These are phyloP conservation scores for Lepidocolaptes lacrymiger DNA, from an alignment of 2,797 vertebrate genomes.

Conservation along the genomic window DNA sequence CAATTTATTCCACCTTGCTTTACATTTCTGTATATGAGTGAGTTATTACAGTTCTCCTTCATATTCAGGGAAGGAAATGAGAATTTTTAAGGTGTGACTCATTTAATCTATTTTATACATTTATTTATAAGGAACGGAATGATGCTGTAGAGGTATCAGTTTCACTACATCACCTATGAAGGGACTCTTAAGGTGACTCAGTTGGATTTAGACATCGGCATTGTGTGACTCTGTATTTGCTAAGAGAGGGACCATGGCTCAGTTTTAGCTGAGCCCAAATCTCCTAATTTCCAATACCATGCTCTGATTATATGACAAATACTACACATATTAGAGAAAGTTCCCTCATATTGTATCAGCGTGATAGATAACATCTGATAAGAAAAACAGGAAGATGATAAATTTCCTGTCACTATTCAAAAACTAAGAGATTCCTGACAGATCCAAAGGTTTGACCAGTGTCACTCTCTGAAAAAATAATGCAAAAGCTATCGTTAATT, in stretches of 20 bases:
- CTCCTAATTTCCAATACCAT: background rate
- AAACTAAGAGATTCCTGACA: background rate
- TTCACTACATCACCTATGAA: background rate
- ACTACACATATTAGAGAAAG: background rate
- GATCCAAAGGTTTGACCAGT: background rate
- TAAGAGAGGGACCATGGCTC: background rate
- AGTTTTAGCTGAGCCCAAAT: background rate
- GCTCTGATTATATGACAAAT: background rate
- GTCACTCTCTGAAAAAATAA: background rate
- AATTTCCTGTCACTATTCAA: background rate
- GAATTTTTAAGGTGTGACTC: constrained; percentile 61
- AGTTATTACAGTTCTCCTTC: constrained; percentile 54
- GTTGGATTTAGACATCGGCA: background rate
- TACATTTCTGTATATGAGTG: constrained; percentile 53
- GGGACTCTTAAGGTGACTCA: background rate
- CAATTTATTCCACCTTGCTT: constrained; percentile 54
- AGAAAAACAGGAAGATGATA: background rate
- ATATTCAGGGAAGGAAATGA: constrained; percentile 43
- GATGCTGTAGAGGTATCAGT: background rate
- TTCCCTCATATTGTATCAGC: background rate
- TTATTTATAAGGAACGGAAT: constrained; percentile 62
- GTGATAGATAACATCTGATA: background rate
- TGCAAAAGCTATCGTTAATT: background rate
- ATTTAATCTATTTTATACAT: constrained; percentile 66
- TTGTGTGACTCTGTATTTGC: background rate